These are phyloP conservation scores for Agriopis marginaria DNA, from an alignment of 2,888 invertebrate species.

Conservation along the genomic window DNA sequence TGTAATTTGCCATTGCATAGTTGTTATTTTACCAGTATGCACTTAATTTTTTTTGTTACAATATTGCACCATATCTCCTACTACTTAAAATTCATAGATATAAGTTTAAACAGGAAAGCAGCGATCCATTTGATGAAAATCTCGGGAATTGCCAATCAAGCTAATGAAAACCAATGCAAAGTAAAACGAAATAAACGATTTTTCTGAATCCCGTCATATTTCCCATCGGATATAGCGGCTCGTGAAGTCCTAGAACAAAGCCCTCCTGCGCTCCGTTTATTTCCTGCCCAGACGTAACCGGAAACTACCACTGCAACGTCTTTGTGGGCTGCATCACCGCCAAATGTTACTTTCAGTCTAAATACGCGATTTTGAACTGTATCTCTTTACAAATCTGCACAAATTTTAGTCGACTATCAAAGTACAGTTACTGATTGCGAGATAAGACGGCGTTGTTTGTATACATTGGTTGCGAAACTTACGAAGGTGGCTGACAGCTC, in stretches of 20 bases:
- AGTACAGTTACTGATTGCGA: not conserved
- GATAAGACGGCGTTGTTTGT: constrained; percentile 7
- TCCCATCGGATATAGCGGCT: constrained; percentile 55
- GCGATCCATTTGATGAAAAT: not conserved
- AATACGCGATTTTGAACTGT: constrained; percentile 29
- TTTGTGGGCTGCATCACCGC: constrained; percentile 49
- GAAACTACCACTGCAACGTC: constrained; percentile 64
- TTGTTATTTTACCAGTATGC: too few relatives aligned
- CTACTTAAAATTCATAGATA: too few relatives aligned
- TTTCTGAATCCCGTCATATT: constrained; percentile 41
- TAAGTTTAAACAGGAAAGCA: too few relatives aligned
- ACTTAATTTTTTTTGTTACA: too few relatives aligned
- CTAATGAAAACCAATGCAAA: constrained; percentile 30
- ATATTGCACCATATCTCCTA: too few relatives aligned
- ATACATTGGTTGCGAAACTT: constrained; percentile 4
- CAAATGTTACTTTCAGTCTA: constrained; percentile 33
- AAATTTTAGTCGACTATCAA: constrained; percentile 4
- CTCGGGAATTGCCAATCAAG: constrained; percentile 18
- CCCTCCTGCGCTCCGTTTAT: constrained; percentile 70
- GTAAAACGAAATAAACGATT: constrained; percentile 19
- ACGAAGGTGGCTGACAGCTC: constrained; percentile 3
- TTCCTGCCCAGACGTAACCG: constrained; percentile 79
- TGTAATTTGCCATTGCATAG: too few relatives aligned
- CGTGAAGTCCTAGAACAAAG: constrained; percentile 63
- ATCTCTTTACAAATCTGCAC: constrained; percentile 9